Evolutionary conservation across 2,888 invertebrate species (phyloP), one percentile per base, ranked within the genome.

Genomic region (Cryptocheilus praepositus): DNA sequence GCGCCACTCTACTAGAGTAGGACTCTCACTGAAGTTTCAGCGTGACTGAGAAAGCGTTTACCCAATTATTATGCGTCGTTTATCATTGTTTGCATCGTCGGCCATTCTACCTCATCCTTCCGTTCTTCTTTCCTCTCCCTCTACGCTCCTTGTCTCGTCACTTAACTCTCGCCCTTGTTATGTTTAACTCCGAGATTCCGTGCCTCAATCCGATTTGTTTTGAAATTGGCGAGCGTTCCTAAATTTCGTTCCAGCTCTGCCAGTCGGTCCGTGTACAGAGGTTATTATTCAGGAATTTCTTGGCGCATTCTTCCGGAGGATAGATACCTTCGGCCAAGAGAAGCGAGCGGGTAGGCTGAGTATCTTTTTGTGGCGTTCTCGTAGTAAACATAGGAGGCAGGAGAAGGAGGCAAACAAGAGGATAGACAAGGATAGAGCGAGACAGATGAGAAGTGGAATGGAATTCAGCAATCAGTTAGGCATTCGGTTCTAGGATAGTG

Each of bases 401-500:
- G 46, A 49, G 11, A 46, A 54, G 52, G 61, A 49, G 61, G 25
- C 58, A 57, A 57, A 22, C n/a, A 21, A 53, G 49, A 21, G 62
- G 59, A 61, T 18, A 19, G 52, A 11, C 36, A 11, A 36, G 1
- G 36, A 36, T 36, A 4, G 36, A 36, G 36, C 36, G 59, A 49
- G 18, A 8, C 45, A 16, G 19, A 25, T 43, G 46, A 53, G 58
- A 22, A 18, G 60, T 64, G 70, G 76, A 72, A 72, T 74, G 80
- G 81, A 82, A 81, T 81, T 77, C 79, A 76, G 79, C 77, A 79
- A 81, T 79, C 79, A 75, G 71, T 77, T 76, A 77, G 74, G 76
- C 68, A 79, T 77, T 77, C 76, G 67, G 67, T 60, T 66, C 70
- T 71, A 70, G 64, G 69, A 76, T 73, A 73, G 68, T 65, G 56